These are phyloP conservation scores for Zygogramma bicolorata DNA, from an alignment of 2,888 invertebrate species.

Conservation along the genomic window DNA sequence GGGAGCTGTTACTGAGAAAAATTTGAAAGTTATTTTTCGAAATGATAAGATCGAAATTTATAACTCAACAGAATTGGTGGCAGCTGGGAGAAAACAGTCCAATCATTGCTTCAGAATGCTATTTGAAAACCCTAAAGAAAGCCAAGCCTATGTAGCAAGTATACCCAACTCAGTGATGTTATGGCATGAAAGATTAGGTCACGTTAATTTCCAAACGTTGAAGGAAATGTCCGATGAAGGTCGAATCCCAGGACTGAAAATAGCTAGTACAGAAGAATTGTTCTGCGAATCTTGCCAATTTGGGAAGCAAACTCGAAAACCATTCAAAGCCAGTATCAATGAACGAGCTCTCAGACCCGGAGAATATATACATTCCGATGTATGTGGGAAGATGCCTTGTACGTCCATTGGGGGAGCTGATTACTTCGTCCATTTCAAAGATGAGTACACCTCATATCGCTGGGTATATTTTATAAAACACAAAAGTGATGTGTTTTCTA, in stretches of 20 bases:
- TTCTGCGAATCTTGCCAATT: background rate
- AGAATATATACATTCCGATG: background rate
- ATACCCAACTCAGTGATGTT: too few relatives aligned
- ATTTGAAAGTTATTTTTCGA: too few relatives aligned
- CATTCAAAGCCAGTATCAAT: background rate
- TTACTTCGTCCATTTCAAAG: conserved; percentile 43
- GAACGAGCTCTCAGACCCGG: background rate
- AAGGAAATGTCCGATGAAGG: too few relatives aligned
- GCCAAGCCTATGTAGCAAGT: too few relatives aligned
- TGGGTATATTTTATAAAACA: conserved; percentile 39
- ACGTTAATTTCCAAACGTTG: background rate
- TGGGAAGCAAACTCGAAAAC: background rate
- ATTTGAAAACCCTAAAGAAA: too few relatives aligned
- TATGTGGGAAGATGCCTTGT: background rate
- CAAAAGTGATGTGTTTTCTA: conserved; percentile 29
- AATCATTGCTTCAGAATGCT: too few relatives aligned
- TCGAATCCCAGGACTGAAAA: too few relatives aligned
- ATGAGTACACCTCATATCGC: conserved; percentile 36
- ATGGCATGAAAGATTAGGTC: conserved; percentile 12
- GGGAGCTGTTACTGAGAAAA: too few relatives aligned
- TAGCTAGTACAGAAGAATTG: too few relatives aligned
- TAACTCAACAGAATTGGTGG: too few relatives aligned
- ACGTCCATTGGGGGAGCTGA: conserved; percentile 33
- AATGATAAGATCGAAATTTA: too few relatives aligned
- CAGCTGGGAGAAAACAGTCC: too few relatives aligned